phyloP scores from a whole-genome alignment of 2,888 invertebrate genomes.

The Pachymerium ferrugineum region DNA sequence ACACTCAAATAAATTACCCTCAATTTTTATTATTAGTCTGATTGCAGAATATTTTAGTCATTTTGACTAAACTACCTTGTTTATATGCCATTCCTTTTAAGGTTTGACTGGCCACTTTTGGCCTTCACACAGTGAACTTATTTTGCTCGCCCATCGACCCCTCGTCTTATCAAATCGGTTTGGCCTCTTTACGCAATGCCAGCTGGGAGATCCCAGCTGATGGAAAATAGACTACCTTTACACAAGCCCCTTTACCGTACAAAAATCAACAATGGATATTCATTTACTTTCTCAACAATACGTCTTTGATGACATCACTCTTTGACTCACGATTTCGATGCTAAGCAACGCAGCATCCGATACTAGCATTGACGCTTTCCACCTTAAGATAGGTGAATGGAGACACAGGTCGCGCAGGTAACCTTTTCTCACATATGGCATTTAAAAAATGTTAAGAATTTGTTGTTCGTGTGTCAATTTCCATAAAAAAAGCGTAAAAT shows the following conservation, averaged over 20 bases:
- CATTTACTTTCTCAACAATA: neutral
- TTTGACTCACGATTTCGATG: neutral
- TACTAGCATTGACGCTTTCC: neutral
- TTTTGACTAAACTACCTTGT: neutral
- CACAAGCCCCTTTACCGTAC: no score
- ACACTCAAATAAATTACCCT: no score
- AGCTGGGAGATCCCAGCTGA: neutral
- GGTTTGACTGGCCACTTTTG: neutral
- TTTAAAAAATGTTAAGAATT: neutral
- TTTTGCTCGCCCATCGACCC: slow-evolving; percentile 23
- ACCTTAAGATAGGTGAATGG: neutral
- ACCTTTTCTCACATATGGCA: no score
- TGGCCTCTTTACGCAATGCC: slow-evolving; percentile 27
- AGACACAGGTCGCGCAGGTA: slow-evolving; percentile 5
- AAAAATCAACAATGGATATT: neutral
- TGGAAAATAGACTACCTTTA: neutral
- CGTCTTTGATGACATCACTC: neutral
- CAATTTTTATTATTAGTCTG: no score
- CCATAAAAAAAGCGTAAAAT: neutral
- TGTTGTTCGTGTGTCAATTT: neutral
- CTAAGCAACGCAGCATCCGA: neutral
- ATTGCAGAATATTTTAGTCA: neutral
- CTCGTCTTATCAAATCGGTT: slow-evolving; percentile 27
- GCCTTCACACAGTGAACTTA: slow-evolving; percentile 27
- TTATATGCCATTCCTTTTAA: slow-evolving; percentile 15